These are phyloP conservation scores for Cacoxenus indagator DNA, from an alignment of 2,888 invertebrate species.

Conservation along the genomic window DNA sequence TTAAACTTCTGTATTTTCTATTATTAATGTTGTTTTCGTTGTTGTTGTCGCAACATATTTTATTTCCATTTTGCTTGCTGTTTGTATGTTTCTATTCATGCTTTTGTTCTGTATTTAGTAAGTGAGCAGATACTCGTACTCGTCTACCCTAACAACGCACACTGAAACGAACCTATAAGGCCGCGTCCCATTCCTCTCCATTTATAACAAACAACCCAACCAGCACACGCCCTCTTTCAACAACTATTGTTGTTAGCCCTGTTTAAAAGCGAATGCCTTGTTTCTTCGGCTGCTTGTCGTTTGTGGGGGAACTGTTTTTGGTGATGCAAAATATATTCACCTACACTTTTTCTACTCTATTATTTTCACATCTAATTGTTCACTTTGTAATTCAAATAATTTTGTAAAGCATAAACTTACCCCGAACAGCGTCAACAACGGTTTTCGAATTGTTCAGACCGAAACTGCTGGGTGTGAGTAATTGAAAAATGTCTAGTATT, in stretches of 20 bases:
- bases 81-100: slow-evolving; percentile 36
- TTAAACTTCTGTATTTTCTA: slow-evolving; percentile 48
- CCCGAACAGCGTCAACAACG: slow-evolving; percentile 9
- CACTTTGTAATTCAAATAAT: slow-evolving; percentile 61
- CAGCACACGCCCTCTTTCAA: slow-evolving; percentile 38
- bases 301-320: background rate
- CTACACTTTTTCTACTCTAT: slow-evolving; percentile 26
- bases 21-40: slow-evolving; percentile 23
- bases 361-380: slow-evolving; percentile 55
- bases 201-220: background rate
- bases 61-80: slow-evolving; percentile 47
- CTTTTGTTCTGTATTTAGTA: background rate
- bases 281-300: background rate
- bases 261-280: slow-evolving; percentile 42
- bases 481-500: slow-evolving; percentile 12
- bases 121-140: background rate
- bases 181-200: background rate
- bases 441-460: background rate
- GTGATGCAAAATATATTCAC: background rate
- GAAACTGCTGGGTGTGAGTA: slow-evolving; percentile 12
- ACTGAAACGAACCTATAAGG: too few species aligned
- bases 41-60: slow-evolving; percentile 38
- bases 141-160: background rate
- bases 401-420: slow-evolving; percentile 28
- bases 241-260: slow-evolving; percentile 34